These are phyloP conservation scores for Tetragonula carbonaria DNA, from an alignment of 2,888 invertebrate species.

Conservation along the genomic window DNA sequence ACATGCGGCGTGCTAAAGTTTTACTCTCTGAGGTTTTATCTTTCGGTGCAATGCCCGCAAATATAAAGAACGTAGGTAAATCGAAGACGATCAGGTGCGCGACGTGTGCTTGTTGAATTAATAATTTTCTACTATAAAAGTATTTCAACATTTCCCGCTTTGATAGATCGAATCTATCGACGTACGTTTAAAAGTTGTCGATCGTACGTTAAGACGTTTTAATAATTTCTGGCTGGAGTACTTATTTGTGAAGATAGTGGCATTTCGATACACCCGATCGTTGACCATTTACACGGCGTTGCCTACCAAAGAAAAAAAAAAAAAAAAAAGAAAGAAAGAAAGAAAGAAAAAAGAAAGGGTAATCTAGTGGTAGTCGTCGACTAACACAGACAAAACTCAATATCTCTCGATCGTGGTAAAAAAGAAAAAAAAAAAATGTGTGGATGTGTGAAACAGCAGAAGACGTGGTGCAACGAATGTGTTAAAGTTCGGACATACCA, in stretches of 20 bases:
- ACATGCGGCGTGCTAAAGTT: conserved; percentile 80
- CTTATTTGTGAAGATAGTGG: neutral
- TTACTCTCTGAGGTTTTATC: conserved; percentile 68
- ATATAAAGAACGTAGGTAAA: conserved; percentile 61
- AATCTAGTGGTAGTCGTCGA: conserved; percentile 70
- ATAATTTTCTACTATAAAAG: no score
- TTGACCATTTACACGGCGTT: conserved; percentile 63
- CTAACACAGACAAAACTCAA: conserved; percentile 72
- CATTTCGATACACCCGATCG: conserved; percentile 31
- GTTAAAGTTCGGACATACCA: conserved; percentile 88
- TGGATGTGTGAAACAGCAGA: conserved; percentile 72
- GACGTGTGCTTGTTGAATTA: no score
- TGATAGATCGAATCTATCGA: no score
- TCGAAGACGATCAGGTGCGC: conserved; percentile 49
- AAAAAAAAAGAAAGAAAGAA: no score
- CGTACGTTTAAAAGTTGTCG: no score
- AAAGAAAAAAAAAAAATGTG: conserved; percentile 63
- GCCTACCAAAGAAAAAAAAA: conserved; percentile 46
- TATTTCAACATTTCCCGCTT: no score
- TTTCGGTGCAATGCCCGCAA: conserved; percentile 68
- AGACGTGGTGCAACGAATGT: conserved; percentile 71
- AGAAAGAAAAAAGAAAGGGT: conserved; percentile 13
- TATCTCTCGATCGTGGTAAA: conserved; percentile 69
- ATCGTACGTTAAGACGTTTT: no score
- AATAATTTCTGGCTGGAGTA: neutral